A percentile compares a stretch with the other conserved stretches of the same genome.
phyloP scores from a whole-genome alignment of 30 jellyfish, hydroid and myxozoan species.

The Chrysaora quinquecirrha region DNA sequence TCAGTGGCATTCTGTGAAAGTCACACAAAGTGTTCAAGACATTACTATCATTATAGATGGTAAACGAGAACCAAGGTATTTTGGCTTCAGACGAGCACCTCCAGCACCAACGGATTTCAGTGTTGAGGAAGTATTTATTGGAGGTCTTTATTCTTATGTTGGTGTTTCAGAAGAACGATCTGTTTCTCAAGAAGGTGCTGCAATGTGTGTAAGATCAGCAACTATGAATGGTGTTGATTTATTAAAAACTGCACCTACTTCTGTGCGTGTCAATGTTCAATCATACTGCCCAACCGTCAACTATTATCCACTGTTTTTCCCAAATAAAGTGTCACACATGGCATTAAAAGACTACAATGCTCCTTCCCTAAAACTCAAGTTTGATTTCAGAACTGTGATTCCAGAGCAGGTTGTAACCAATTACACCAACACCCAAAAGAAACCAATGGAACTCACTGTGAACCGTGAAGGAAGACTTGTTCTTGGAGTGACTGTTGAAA shows the following conservation, averaged over 20 bases:
- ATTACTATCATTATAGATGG: conserved; percentile 82
- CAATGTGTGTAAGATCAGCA: conserved; percentile 81
- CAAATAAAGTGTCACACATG: conserved; percentile 90
- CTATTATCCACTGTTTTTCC: conserved; percentile 88
- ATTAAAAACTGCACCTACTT: conserved; percentile 9
- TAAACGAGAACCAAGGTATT: conserved; percentile 58
- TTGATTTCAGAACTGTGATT: conserved; percentile 88
- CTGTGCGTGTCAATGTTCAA: conserved; percentile 14
- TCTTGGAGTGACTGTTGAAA: conserved; percentile 72
- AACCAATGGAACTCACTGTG: conserved; percentile 65
- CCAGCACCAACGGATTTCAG: conserved; percentile 93
- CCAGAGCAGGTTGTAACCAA: conserved; percentile 76
- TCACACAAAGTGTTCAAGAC: conserved; percentile 84
- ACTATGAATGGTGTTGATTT: conserved; percentile 62
- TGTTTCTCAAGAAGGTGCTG: conserved; percentile 77
- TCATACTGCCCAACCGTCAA: conserved; percentile 68
- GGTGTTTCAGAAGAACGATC: conserved; percentile 73
- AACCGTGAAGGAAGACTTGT: conserved; percentile 87
- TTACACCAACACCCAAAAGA: conserved; percentile 75
- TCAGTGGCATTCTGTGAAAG: conserved; percentile 95
- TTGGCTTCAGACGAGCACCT: conserved; percentile 89
- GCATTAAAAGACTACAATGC: conserved; percentile 55
- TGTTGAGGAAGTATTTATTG: conserved; percentile 76
- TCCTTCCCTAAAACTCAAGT: conserved; percentile 56
- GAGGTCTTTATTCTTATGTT: conserved; percentile 81